Percentiles rank a stretch among this genome's conserved stretches.
phyloP scores from a whole-genome alignment of 2,113 vertebrate species.

The Oceanodroma tethys region DNA sequence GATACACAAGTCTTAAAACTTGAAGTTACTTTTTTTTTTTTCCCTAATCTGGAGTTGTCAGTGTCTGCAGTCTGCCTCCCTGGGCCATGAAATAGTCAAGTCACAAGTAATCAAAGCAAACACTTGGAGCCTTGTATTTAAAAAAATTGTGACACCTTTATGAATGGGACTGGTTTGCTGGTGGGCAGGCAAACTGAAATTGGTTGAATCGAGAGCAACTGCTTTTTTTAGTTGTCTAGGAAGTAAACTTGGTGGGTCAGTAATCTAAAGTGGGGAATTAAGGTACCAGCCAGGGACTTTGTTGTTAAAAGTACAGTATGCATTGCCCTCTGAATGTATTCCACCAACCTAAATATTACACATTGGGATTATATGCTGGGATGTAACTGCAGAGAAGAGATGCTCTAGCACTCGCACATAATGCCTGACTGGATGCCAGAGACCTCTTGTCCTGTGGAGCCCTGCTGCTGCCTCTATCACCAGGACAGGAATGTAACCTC shows the following conservation, averaged over 20 bases:
- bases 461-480: background rate
- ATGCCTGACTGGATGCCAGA: background rate
- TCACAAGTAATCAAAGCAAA: background rate
- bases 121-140: background rate
- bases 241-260: background rate
- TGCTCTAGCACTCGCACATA: background rate
- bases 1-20: background rate
- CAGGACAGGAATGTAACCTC: background rate
- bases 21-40: background rate
- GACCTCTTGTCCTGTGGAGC: background rate
- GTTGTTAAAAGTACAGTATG: background rate
- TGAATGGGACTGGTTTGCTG: background rate
- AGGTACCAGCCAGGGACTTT: background rate
- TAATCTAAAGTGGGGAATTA: background rate
- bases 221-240: background rate
- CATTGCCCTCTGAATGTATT: background rate
- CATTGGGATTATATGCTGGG: background rate
- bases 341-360: background rate
- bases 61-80: background rate
- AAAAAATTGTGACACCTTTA: background rate
- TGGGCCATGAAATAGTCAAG: background rate
- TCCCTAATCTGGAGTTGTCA: background rate
- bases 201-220: accelerated
- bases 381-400: background rate
- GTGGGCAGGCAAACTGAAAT: background rate